phyloP scores from a whole-genome alignment of 2,797 vertebrate species.

The Pogonophryne albipinna region DNA sequence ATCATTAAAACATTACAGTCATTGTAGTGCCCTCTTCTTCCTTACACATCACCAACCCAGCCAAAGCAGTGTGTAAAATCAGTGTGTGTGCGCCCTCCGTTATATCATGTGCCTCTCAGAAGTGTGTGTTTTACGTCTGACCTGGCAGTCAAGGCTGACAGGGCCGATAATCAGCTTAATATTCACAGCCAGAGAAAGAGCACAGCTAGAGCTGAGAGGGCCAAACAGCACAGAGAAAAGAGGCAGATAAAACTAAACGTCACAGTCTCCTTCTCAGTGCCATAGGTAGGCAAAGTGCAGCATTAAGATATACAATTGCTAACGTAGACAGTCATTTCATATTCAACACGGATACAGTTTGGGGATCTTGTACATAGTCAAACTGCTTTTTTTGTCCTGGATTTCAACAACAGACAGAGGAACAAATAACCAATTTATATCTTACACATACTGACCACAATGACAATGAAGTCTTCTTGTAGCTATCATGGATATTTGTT shows the following conservation, averaged over 20 bases:
- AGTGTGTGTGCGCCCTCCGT: background rate
- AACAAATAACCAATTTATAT: background rate
- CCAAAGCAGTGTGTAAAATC: background rate
- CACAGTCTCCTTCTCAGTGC: background rate
- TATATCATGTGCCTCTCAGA: constrained; percentile 63
- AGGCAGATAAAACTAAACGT: background rate
- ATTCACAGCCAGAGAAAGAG: constrained; percentile 46
- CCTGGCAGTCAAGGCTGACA: constrained; percentile 58
- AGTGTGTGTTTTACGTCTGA: constrained; percentile 59
- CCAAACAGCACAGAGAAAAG: constrained; percentile 23
- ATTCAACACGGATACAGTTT: background rate
- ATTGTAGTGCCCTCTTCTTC: background rate
- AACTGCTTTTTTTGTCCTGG: background rate
- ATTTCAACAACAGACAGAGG: background rate
- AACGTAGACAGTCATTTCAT: background rate
- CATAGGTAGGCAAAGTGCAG: background rate
- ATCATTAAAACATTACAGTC: background rate
- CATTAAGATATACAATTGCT: background rate
- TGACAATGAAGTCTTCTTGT: background rate
- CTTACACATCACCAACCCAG: constrained; percentile 37
- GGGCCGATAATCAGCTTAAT: constrained; percentile 73
- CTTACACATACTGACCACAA: background rate
- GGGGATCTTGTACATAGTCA: background rate
- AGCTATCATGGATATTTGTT: background rate
- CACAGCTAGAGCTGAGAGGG: constrained; percentile 7